Evolutionary conservation across 2,888 invertebrate species (phyloP).

Genomic region (Conchocele bisecta): DNA sequence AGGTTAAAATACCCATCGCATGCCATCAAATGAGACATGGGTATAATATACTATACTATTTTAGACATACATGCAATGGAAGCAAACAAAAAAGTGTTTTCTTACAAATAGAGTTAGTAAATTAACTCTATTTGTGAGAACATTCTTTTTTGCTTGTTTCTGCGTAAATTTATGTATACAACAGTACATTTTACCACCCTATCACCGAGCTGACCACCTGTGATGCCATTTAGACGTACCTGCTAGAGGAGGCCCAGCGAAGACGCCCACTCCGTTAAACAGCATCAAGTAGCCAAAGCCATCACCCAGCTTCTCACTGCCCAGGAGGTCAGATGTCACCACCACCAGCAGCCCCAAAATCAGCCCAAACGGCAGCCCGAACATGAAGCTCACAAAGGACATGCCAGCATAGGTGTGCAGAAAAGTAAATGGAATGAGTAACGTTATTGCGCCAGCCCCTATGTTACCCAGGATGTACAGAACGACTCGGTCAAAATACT

Average conservation of each 20-base stretch:
- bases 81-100: no score
- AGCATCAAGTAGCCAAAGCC: slow-evolving; percentile 76
- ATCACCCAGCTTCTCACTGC: slow-evolving; percentile 67
- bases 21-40: no score
- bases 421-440: slow-evolving; percentile 49
- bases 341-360: slow-evolving; percentile 73
- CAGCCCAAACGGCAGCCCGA: slow-evolving; percentile 72
- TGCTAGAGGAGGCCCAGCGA: slow-evolving; percentile 69
- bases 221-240: no score
- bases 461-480: slow-evolving; percentile 67
- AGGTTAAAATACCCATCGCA: no score
- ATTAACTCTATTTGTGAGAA: no score
- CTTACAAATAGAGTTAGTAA: no score
- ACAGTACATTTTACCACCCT: no score
- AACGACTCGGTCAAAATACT: slow-evolving; percentile 57
- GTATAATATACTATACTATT: no score
- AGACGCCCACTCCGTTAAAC: slow-evolving; percentile 74
- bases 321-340: slow-evolving; percentile 72
- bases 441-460: slow-evolving; percentile 55
- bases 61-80: no score
- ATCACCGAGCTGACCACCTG: no score
- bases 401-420: slow-evolving; percentile 48
- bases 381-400: slow-evolving; percentile 35
- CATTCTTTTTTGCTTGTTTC: no score
- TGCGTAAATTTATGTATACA: no score